These are phyloP conservation scores for Procambarus virginalis DNA, from an alignment of 1,140 invertebrate species.

Conservation along the genomic window DNA sequence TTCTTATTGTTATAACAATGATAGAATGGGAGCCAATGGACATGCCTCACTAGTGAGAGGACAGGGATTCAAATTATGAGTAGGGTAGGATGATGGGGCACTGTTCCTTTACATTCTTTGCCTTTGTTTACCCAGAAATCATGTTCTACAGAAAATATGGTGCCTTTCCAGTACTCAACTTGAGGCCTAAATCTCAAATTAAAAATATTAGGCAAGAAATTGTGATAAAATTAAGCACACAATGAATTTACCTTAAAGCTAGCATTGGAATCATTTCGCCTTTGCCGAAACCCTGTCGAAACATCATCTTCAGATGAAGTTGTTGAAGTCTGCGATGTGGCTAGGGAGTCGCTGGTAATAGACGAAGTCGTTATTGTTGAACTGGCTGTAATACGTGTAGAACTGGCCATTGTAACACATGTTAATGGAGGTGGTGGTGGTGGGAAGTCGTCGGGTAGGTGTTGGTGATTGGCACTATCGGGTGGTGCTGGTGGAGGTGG, in stretches of 20 bases:
- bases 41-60: too few relatives aligned
- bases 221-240: too few relatives aligned
- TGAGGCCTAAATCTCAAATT: not conserved
- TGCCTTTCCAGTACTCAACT: too few relatives aligned
- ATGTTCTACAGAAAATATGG: not conserved
- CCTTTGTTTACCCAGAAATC: too few relatives aligned
- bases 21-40: too few relatives aligned
- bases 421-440: constrained; percentile 75
- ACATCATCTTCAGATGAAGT: constrained; percentile 34
- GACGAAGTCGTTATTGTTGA: constrained; percentile 58
- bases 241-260: constrained; percentile 84
- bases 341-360: constrained; percentile 56
- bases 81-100: too few relatives aligned
- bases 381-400: constrained; percentile 62
- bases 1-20: too few relatives aligned
- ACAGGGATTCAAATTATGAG: too few relatives aligned
- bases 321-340: constrained; percentile 41
- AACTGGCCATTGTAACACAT: constrained; percentile 64
- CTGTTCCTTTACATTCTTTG: too few relatives aligned
- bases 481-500: constrained; percentile 69
- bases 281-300: constrained; percentile 76
- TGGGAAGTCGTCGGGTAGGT: constrained; percentile 74
- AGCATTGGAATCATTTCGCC: constrained; percentile 86
- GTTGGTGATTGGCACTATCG: constrained; percentile 70
- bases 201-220: not conserved